A percentile compares a stretch with the other conserved stretches of the same genome.
phyloP scores from a whole-genome alignment of 2,888 invertebrate genomes.

The Choristoneura rosaceana region DNA sequence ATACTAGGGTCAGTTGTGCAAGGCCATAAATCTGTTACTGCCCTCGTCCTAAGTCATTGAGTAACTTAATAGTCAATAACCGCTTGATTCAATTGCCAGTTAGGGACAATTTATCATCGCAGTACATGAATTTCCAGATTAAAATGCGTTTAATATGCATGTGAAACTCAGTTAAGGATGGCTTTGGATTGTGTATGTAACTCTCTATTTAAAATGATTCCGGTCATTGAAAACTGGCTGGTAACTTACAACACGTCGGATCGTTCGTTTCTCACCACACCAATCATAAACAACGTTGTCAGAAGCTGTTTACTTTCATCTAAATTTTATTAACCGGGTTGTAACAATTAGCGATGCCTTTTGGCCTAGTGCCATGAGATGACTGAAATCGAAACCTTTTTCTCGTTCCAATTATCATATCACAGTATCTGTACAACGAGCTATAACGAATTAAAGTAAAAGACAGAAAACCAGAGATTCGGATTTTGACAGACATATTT shows the following conservation, averaged over 20 bases:
- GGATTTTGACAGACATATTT: too few relatives aligned
- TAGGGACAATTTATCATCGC: slow-evolving; percentile 25
- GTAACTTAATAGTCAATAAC: slow-evolving; percentile 14
- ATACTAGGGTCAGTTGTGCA: slow-evolving; percentile 5
- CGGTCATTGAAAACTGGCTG: slow-evolving; percentile 1
- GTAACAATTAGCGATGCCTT: background rate
- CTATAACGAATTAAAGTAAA: too few relatives aligned
- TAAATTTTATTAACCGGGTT: background rate
- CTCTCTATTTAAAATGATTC: background rate
- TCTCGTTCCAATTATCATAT: background rate
- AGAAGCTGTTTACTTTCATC: background rate
- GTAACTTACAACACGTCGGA: background rate
- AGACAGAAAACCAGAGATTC: too few relatives aligned
- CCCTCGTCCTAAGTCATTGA: background rate
- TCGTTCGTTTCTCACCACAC: background rate
- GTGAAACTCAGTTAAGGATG: slow-evolving; percentile 15
- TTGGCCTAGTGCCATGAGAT: slow-evolving; percentile 1
- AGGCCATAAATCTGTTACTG: slow-evolving; percentile 5
- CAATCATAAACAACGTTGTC: background rate
- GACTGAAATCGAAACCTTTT: slow-evolving; percentile 1
- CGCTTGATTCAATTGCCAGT: slow-evolving; percentile 14
- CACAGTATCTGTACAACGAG: background rate
- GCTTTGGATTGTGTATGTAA: slow-evolving; percentile 2
- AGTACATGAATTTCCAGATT: slow-evolving; percentile 10
- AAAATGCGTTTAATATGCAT: slow-evolving; percentile 27